phyloP scores from a whole-genome alignment of 2,797 vertebrate species.

The Buceros bicornis region DNA sequence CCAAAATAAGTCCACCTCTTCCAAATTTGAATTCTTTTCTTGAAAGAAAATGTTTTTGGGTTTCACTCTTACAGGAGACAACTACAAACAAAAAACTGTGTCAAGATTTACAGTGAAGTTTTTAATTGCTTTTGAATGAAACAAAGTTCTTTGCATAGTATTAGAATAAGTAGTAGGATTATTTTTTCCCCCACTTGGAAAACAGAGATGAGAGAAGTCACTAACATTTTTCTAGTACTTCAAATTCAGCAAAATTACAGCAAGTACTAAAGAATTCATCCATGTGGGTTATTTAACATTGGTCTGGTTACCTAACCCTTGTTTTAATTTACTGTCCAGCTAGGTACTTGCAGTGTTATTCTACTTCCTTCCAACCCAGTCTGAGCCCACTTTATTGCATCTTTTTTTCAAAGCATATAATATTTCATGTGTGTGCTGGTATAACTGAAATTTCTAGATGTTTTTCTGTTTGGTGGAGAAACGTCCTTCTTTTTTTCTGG shows the following conservation, averaged over 20 bases:
- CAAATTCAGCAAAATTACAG: background rate
- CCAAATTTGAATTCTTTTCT: conserved; percentile 16
- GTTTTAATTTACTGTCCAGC: background rate
- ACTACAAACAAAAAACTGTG: background rate
- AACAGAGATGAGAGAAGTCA: background rate
- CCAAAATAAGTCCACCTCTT: background rate
- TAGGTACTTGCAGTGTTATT: background rate
- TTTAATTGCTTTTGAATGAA: background rate
- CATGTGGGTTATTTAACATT: background rate
- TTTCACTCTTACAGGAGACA: background rate
- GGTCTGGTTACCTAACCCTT: background rate
- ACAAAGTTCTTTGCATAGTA: background rate
- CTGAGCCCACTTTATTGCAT: background rate
- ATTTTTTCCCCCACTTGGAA: background rate
- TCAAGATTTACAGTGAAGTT: background rate
- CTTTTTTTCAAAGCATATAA: background rate
- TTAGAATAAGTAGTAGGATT: background rate
- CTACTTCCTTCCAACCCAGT: background rate
- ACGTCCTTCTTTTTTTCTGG: background rate
- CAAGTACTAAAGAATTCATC: background rate
- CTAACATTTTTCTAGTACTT: background rate
- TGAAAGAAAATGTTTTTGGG: background rate
- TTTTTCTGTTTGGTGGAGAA: background rate
- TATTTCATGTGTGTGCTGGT: background rate
- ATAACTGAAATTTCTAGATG: background rate